Base-by-base conservation (phyloP, 2,797 vertebrate species). In the Hipposideros larvatus region DNA sequence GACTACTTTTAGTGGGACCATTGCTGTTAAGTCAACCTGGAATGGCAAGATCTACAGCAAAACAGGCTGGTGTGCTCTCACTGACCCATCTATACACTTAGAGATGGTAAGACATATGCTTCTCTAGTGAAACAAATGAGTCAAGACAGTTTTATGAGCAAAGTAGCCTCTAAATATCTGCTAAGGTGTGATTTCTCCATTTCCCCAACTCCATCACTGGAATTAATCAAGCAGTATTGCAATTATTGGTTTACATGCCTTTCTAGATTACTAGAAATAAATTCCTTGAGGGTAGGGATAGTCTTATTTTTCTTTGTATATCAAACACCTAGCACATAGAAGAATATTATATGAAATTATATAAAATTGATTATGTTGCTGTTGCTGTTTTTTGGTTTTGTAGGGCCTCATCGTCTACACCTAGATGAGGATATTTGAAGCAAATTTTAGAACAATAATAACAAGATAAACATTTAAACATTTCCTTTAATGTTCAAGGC, bases 251-350 rank as follows among this genome's bases (percentile, higher is more conserved):
- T 73, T 79, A 43, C 16, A 57, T 55, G 46, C 51, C 63, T 90
- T 77, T 68, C 59, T 90, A 73, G 74, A 15, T 80, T 65, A 92
- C 65, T 79, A 24, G 79, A 61, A 89, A 59, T 79, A 79, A 59
- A 11, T 68, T 86, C 24, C 43, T 55, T 63, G 61, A 70, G 37
- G 82, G 46, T 90, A 82, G 16, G 19, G 18, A n/a, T 61, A 51
- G 61, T 70, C 21, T 89, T 82, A 48, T 31, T 82, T 78, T 46
- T 92, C 24, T 93, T 90, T 77, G 61, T 70, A 48, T 73, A 57
- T 75, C 6, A 90, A 66, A n/a, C 34, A 66, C 26, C 28, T 66
- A 43, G 22, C 55, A 59, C 22, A 19, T 43, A 43, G 43, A 34
- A 90, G 43, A 88, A 73, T 79, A 89, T 51, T 94, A 84, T 1